Base-by-base conservation (phyloP, 2,113 vertebrate genomes). In the Nerophis ophidion region DNA sequence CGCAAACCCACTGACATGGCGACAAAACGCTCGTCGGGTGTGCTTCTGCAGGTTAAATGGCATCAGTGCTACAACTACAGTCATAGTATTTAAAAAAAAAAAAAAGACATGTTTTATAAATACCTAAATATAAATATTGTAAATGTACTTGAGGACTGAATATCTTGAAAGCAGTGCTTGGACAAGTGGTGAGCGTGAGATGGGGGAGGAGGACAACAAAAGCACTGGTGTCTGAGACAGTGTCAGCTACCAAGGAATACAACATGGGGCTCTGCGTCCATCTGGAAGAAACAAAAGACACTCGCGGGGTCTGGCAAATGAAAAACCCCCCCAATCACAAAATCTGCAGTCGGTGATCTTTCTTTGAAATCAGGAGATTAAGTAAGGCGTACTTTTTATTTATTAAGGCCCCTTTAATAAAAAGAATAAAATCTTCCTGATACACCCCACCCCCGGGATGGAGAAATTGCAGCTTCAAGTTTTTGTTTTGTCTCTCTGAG, bases 121-220 rank as follows among this genome's bases (percentile, higher is more conserved):
- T 90, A 91, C 83, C 81, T 84, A 85, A 73, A 87, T 83, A 91
- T 93, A 94, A 95, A 93, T 91, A 93, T 92, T 91, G 91, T 87
- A 86, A 82, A 89, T 86, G 87, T 87, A 88, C 85, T 89, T 83
- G 74, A 73, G 80, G 83, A 84, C 77, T 74, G 85, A 87, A 90
- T 88, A 88, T 85, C 69, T 82, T 63, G 84, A 92, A 81, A 85
- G 82, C 84, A 87, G 91, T 86, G 87, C 85, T 88, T 75, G 70
- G 86, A 83, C 66, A 73, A 48, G 74, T 70, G 84, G 77, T 89
- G 84, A 86, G 79, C 84, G 87, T 82, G 81, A 89, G 72, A 80
- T 68, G 26, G 59, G 36, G 36, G 54, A 71, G 47, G 61, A 76
- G 53, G 42, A 16, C 38, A 74, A 17, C 14, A 63, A 49, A 19